Base-by-base conservation (phyloP, 2,888 invertebrate species). In the Hemistola chrysoprasaria region DNA sequence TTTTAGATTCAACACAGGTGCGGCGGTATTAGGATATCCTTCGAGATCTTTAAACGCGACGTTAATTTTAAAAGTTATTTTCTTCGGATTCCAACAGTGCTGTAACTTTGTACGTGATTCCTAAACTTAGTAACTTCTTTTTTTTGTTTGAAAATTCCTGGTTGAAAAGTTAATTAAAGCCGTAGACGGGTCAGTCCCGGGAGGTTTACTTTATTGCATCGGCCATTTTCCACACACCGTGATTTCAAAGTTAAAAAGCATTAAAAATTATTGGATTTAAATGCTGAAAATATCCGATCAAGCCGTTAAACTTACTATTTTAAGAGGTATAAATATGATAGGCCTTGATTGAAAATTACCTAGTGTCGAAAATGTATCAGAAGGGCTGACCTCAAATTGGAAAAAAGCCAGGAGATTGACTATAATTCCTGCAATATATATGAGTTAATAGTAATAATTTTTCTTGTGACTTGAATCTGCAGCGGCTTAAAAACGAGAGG, bases 121-220 rank as follows among this genome's bases (percentile, higher is more conserved):
- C 58, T 59, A 61, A 68, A 62, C 62, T 63, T 60, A 49, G 67
- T 64, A 57, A 62, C 69, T 71, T 66, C 66, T 68, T 64, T 50
- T 72, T 75, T 75, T 65, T 64, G 58, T 69, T 78, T 65, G 62
- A 65, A 71, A 77, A 74, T 70, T 68, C 59, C 65, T 63, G 68
- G 71, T 76, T 73, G 74, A 81, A 82, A 85, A 82, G 80, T 86
- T 85, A 86, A 85, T 86, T 85, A 85, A 83, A 75, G 68, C 73
- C 56, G 78, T 70, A 74, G 77, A 78, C 78, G 71, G 73, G 71
- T 68, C 72, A 72, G 74, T 76, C 78, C 80, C 81, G 59, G 59
- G 80, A 75, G 80, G 67, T 74, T 83, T 76, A 76, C 79, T 82
- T 84, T 83, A 86, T 83, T 75, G 76, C 76, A 65, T 66, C 58